These are phyloP conservation scores for Cyprinodon variegatus DNA, from an alignment of 2,113 vertebrate genomes.

Conservation along the genomic window DNA sequence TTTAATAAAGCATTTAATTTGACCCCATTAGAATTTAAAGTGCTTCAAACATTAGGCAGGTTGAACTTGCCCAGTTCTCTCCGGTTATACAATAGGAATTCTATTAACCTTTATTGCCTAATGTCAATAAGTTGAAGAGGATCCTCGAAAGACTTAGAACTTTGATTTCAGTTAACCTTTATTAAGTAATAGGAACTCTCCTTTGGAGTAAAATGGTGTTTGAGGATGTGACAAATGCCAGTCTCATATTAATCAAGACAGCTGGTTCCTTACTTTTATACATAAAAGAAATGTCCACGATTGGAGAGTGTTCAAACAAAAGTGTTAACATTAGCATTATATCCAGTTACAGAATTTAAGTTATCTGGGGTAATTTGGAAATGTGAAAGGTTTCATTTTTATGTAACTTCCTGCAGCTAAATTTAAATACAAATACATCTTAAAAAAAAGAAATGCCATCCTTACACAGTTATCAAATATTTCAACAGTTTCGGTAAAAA, in stretches of 20 bases:
- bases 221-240: not conserved
- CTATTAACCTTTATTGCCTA: slow-evolving; percentile 6
- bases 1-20: slow-evolving; percentile 22
- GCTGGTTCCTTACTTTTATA: not conserved
- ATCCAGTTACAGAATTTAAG: not conserved
- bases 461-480: not conserved
- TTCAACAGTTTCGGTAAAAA: not conserved
- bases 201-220: slow-evolving; percentile 13
- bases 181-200: slow-evolving; percentile 5
- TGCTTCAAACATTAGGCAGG: slow-evolving; percentile 17
- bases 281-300: not conserved
- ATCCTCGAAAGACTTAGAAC: slow-evolving; percentile 4
- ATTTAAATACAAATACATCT: not conserved
- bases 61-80: not conserved
- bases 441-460: not conserved
- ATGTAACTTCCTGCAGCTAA: not conserved
- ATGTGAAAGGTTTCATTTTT: not conserved
- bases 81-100: not conserved
- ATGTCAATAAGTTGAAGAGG: slow-evolving; percentile 16
- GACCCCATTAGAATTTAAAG: slow-evolving; percentile 8
- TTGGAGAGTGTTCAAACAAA: not conserved
- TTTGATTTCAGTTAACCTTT: slow-evolving; percentile 16
- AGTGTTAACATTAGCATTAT: not conserved
- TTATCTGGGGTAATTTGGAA: not conserved
- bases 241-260: slow-evolving; percentile 1